Conservation (phyloP, 2,113 vertebrate species). For the Gracilinanus agilis region DNA sequence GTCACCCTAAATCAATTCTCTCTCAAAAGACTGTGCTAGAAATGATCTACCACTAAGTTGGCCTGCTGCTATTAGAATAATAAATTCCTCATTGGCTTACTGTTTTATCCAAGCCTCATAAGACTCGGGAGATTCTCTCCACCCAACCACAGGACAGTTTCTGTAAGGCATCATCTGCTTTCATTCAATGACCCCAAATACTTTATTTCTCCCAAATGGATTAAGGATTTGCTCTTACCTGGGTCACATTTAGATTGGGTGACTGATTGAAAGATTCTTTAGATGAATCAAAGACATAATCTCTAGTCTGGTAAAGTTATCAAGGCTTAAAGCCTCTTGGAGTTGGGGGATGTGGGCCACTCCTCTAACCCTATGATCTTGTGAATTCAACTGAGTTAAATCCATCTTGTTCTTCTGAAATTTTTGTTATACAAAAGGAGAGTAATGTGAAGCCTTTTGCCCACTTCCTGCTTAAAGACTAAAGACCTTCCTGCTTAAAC, state of each 20-base stretch:
- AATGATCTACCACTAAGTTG: neutral
- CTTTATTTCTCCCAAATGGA: neutral
- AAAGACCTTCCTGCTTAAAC: neutral
- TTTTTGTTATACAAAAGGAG: neutral
- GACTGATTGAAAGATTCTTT: neutral
- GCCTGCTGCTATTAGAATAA: neutral
- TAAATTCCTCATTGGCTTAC: neutral
- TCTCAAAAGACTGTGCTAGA: neutral
- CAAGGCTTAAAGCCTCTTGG: neutral
- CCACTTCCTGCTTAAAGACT: neutral
- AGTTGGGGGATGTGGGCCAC: neutral
- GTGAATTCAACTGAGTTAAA: neutral
- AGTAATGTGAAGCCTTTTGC: neutral
- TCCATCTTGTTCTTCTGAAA: neutral
- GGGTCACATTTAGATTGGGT: neutral
- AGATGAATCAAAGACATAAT: neutral
- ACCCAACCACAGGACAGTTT: neutral
- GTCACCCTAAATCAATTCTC: neutral
- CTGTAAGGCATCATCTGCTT: neutral
- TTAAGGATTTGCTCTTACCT: neutral
- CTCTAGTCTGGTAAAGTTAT: neutral
- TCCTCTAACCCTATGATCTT: neutral
- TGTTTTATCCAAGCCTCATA: neutral
- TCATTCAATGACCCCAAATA: neutral
- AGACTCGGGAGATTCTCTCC: neutral